These are phyloP conservation scores for Brachypodius melanocephalos DNA, from an alignment of 2,113 vertebrate species.

Conservation along the genomic window DNA sequence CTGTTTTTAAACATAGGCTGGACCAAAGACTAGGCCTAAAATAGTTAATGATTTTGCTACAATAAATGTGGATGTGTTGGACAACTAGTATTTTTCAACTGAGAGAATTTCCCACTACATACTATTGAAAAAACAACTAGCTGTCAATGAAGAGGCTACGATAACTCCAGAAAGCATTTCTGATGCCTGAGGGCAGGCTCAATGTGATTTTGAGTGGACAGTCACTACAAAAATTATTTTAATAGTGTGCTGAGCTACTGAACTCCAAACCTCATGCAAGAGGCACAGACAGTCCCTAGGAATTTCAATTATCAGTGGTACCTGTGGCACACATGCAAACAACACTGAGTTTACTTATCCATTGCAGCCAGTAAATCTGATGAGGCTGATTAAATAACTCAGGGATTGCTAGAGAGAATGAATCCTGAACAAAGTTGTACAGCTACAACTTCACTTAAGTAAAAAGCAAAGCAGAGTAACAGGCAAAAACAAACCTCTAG, in stretches of 20 bases:
- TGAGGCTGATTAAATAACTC: not conserved
- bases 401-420: not conserved
- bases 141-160: not conserved
- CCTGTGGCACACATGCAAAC: not conserved
- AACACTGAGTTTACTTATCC: not conserved
- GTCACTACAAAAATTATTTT: not conserved
- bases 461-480: not conserved
- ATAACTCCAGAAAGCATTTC: not conserved
- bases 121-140: not conserved
- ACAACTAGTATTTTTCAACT: not conserved
- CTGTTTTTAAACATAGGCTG: not conserved
- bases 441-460: not conserved
- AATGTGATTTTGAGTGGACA: not conserved
- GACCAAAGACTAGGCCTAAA: not conserved
- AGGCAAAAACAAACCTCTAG: not conserved
- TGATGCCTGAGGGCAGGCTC: not conserved
- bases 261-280: not conserved
- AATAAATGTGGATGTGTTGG: not conserved
- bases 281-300: not conserved
- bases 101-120: not conserved
- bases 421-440: not conserved
- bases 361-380: not conserved
- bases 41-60: not conserved
- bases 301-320: not conserved
- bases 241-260: not conserved